These are phyloP conservation scores for Melikaiella ostensackeni DNA, from an alignment of 2,888 invertebrate species.

Conservation along the genomic window DNA sequence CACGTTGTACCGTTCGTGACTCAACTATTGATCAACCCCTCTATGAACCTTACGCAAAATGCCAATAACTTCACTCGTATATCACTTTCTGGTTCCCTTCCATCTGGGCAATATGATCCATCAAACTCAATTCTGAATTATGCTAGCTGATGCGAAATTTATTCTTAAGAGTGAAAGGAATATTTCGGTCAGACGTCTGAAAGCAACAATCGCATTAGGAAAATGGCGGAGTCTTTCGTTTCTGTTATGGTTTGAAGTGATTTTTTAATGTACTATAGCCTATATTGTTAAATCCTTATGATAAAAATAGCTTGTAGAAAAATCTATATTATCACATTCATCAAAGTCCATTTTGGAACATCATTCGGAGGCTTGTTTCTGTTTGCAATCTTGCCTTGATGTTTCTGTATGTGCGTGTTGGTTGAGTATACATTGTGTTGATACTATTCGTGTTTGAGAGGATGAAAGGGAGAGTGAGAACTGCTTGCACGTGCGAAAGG, in stretches of 20 bases:
- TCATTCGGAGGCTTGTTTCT: background rate
- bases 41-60: constrained; percentile 14
- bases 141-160: background rate
- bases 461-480: constrained; percentile 26
- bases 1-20: background rate
- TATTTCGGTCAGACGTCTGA: background rate
- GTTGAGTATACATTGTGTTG: background rate
- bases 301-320: too few relatives aligned
- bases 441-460: constrained; percentile 28
- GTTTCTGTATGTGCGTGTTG: background rate
- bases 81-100: constrained; percentile 4
- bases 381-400: constrained; percentile 1
- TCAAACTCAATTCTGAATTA: constrained; percentile 3
- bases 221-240: background rate
- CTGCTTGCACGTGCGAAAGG: constrained; percentile 23
- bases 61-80: background rate
- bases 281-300: too few relatives aligned
- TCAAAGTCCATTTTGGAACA: background rate
- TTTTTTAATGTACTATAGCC: too few relatives aligned
- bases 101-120: constrained; percentile 3
- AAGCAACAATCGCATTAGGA: background rate
- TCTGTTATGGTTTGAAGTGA: background rate
- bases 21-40: constrained; percentile 28
- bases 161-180: background rate
- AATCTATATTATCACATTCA: background rate